Base-by-base conservation (phyloP, 2,113 vertebrate species). In the Polypterus senegalus region DNA sequence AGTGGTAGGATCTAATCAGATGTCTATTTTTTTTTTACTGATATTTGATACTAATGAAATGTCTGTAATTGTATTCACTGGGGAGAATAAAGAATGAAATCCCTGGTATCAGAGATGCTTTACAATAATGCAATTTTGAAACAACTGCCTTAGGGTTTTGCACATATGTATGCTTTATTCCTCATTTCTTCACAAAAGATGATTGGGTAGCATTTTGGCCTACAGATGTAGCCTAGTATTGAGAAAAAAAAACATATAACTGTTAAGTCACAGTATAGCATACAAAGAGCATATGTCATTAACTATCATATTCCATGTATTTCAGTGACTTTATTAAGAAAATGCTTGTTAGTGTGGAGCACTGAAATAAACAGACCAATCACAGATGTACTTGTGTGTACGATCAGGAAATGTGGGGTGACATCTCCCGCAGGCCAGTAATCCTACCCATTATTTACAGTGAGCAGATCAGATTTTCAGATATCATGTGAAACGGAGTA, bases 341-440 rank as follows among this genome's bases (percentile, higher is more conserved):
- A 58, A 45, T 27, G 56, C 5, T 7, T 27, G 56, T 45, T 45
- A 58, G 56, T 58, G 56, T 58, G 43, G n/a, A 58, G 43, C 56
- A 58, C 56, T 58, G 44, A 7, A 45, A 45, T 45, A 58, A 58
- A 58, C 43, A 45, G 27, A 58, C 6, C 56, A 45, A 7, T 58
- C 43, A 45, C 8, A 45, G 6, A 4, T 45, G 8, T 45, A 45
- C 56, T 58, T 45, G 46, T 45, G 5, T 58, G 6, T 45, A 58
- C 6, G 43, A 45, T 45, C 56, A 58, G 56, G 56, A 58, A 58
- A 58, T 58, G 5, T 58, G 56, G 56, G 56, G 27, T 58, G 56
- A 45, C 56, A 58, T 58, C 43, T 43, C 56, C 56, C 46, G 56
- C n/a, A 44, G 56, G 56, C 56, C 56, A 58, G 56, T 58, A 58